Conservation (phyloP, 2,797 vertebrate genomes). For the Chrysocyon brachyurus region DNA sequence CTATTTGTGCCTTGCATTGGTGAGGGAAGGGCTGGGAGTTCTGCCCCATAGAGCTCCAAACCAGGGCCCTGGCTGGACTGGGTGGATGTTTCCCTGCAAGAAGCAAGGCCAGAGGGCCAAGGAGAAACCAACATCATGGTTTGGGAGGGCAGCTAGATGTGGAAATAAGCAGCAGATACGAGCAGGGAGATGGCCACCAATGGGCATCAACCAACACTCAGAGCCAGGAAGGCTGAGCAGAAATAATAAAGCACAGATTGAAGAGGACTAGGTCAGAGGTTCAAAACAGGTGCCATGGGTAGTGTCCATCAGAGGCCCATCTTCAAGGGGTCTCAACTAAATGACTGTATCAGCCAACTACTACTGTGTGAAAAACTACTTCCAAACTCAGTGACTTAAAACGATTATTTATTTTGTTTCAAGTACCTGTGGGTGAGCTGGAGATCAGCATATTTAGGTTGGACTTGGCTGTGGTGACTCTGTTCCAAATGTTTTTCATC, state of each 20-base stretch:
- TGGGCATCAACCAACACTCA: neutral
- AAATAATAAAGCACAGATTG: neutral
- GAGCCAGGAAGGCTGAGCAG: neutral
- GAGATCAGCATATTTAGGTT: neutral
- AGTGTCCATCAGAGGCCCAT: rapidly evolving
- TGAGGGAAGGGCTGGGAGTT: neutral
- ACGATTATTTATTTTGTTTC: neutral
- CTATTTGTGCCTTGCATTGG: neutral
- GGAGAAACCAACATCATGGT: rapidly evolving
- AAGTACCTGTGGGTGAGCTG: neutral
- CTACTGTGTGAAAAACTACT: neutral
- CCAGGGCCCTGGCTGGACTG: neutral
- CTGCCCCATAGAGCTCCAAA: neutral
- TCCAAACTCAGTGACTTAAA: neutral
- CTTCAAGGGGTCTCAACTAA: neutral
- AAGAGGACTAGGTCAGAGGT: neutral
- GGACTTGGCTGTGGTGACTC: neutral
- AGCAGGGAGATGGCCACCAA: neutral
- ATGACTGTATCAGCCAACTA: rapidly evolving
- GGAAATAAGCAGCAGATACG: neutral
- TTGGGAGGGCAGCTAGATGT: no score
- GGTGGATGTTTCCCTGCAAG: neutral
- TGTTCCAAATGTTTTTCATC: neutral
- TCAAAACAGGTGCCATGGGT: rapidly evolving
- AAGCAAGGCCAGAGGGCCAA: neutral